These are phyloP conservation scores for Macrosoma leucophasiata DNA, from an alignment of 2,888 invertebrate species.

Conservation along the genomic window DNA sequence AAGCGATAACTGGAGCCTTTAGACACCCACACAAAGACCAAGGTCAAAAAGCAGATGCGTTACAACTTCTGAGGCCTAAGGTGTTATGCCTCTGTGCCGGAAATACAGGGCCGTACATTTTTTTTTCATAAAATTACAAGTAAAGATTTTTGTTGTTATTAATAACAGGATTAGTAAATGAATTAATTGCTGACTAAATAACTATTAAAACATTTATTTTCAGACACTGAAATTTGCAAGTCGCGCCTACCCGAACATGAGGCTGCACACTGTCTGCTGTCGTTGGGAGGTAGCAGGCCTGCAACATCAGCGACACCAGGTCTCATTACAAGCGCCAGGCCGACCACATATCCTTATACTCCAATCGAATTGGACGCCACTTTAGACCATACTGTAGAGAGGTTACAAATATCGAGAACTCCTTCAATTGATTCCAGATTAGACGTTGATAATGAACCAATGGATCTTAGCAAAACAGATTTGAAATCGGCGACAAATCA, in stretches of 20 bases:
- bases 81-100: too few species aligned
- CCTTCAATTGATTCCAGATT: slow-evolving; percentile 42
- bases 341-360: slow-evolving; percentile 81
- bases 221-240: slow-evolving; percentile 80
- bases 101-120: too few species aligned
- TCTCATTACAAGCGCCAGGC: slow-evolving; percentile 76
- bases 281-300: slow-evolving; percentile 79
- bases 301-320: slow-evolving; percentile 70
- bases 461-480: slow-evolving; percentile 67
- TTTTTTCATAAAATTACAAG: too few species aligned
- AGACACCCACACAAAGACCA: too few species aligned
- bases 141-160: too few species aligned
- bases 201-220: slow-evolving; percentile 23
- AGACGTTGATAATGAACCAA: slow-evolving; percentile 71
- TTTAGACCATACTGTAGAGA: slow-evolving; percentile 45
- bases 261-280: slow-evolving; percentile 88
- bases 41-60: too few species aligned
- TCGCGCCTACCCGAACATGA: slow-evolving; percentile 87
- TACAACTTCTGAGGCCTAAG: too few species aligned
- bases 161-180: too few species aligned
- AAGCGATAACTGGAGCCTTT: too few species aligned
- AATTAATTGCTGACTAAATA: slow-evolving; percentile 10
- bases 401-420: slow-evolving; percentile 37
- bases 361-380: slow-evolving; percentile 48
- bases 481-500: slow-evolving; percentile 45